phyloP scores from a whole-genome alignment of 2,888 invertebrate genomes.

The Charanyca ferruginea region DNA sequence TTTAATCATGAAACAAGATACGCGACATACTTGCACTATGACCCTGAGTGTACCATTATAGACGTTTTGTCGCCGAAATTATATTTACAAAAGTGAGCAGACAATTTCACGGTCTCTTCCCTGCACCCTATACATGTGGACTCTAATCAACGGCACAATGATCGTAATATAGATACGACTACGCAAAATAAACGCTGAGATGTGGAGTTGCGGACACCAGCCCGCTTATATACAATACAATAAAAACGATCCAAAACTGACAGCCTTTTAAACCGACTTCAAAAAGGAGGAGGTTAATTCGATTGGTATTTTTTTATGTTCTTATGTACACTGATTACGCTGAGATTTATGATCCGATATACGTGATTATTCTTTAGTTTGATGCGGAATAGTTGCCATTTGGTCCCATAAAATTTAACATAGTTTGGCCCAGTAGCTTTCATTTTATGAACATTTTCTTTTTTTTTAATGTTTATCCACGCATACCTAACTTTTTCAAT shows the following conservation, averaged over 20 bases:
- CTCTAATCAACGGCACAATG: constrained; percentile 85
- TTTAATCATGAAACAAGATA: constrained; percentile 83
- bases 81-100: constrained; percentile 91
- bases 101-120: constrained; percentile 91
- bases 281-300: no score
- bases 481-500: no score
- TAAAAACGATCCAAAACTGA: neutral
- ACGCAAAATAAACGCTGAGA: neutral
- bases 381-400: no score
- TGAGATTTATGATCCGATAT: no score
- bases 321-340: no score
- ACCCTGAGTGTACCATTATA: constrained; percentile 89
- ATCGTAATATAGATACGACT: constrained; percentile 76
- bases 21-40: constrained; percentile 83
- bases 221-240: neutral
- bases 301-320: no score
- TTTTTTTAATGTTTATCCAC: no score
- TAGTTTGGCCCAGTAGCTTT: no score
- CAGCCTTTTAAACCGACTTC: no score
- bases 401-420: no score
- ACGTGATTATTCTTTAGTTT: no score
- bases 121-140: constrained; percentile 84
- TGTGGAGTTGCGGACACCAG: neutral
- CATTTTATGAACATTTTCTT: no score
- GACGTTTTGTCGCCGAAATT: constrained; percentile 91